phyloP scores from a whole-genome alignment of 2,888 invertebrate genomes.

The Rhingia campestris region DNA sequence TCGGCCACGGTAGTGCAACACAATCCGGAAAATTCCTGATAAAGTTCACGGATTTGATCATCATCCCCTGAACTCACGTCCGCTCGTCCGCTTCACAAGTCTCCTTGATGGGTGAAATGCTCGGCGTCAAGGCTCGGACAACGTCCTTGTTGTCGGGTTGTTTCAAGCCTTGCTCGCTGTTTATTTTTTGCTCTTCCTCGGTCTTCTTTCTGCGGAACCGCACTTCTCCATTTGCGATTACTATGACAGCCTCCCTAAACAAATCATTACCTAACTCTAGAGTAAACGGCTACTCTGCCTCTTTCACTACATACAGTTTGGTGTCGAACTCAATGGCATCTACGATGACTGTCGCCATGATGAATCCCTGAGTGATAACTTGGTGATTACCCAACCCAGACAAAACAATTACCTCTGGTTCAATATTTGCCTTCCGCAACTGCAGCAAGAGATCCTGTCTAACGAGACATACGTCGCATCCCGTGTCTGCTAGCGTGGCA shows the following conservation, averaged over 20 bases:
- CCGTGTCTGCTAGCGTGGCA: slow-evolving; percentile 3
- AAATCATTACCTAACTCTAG: slow-evolving; percentile 15
- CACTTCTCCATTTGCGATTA: too few relatives aligned
- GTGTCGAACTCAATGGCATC: slow-evolving; percentile 14
- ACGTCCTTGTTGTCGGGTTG: too few relatives aligned
- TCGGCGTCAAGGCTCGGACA: too few relatives aligned
- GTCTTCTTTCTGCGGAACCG: too few relatives aligned
- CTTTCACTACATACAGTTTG: slow-evolving; percentile 9
- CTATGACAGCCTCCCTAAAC: slow-evolving; percentile 8
- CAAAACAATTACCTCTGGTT: slow-evolving; percentile 8
- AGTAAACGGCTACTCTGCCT: slow-evolving; percentile 13
- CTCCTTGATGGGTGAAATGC: too few relatives aligned
- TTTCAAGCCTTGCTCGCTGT: too few relatives aligned
- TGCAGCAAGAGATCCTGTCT: slow-evolving; percentile 5
- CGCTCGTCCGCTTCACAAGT: too few relatives aligned
- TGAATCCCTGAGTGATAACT: slow-evolving; percentile 22
- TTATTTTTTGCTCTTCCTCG: too few relatives aligned
- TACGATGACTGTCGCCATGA: neutral
- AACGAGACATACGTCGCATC: slow-evolving; percentile 11
- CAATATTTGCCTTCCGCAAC: neutral
- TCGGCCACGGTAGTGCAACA: too few relatives aligned
- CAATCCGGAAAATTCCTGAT: too few relatives aligned
- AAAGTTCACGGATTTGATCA: too few relatives aligned
- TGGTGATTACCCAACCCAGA: slow-evolving; percentile 37
- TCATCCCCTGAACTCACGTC: too few relatives aligned